These are phyloP conservation scores for Rhinolophus ferrumequinum DNA, from an alignment of 2,113 vertebrate species.

Conservation along the genomic window DNA sequence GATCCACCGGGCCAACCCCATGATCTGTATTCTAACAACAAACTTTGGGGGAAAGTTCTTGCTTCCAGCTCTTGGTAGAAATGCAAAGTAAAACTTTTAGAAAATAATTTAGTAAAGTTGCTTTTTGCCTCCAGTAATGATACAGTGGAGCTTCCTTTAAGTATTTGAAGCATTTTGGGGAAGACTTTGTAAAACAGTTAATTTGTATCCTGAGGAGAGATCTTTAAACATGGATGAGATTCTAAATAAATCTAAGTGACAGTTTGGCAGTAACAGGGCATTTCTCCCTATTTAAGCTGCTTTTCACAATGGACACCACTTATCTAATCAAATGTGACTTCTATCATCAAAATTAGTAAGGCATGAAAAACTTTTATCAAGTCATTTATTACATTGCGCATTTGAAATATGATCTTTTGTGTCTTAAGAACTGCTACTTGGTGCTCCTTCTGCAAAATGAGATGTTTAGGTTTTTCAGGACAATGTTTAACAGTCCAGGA, in stretches of 20 bases:
- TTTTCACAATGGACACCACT: conserved; percentile 37
- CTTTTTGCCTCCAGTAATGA: not conserved
- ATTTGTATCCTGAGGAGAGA: conserved; percentile 33
- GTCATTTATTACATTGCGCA: conserved; percentile 42
- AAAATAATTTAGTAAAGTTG: conserved; percentile 29
- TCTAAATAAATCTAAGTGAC: conserved; percentile 34
- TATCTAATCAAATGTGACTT: conserved; percentile 62
- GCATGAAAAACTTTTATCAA: conserved; percentile 47
- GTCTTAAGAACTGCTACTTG: not conserved
- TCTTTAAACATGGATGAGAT: not conserved
- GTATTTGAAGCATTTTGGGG: not conserved
- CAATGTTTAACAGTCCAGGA: not conserved
- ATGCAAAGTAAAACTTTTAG: not conserved
- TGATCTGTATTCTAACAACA: not conserved
- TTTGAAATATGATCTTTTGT: conserved; percentile 22
- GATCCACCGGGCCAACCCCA: no score
- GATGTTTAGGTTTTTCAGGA: not conserved
- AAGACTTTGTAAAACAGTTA: conserved; percentile 27
- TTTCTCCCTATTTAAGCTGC: conserved; percentile 36
- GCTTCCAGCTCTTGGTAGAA: not conserved
- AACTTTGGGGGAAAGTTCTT: not conserved
- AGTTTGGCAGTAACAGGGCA: not conserved
- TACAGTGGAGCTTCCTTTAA: not conserved
- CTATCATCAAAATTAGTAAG: conserved; percentile 64
- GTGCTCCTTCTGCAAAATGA: not conserved